These are phyloP conservation scores for Chymomyza caudatula DNA, from an alignment of 2,888 invertebrate genomes.

Conservation along the genomic window DNA sequence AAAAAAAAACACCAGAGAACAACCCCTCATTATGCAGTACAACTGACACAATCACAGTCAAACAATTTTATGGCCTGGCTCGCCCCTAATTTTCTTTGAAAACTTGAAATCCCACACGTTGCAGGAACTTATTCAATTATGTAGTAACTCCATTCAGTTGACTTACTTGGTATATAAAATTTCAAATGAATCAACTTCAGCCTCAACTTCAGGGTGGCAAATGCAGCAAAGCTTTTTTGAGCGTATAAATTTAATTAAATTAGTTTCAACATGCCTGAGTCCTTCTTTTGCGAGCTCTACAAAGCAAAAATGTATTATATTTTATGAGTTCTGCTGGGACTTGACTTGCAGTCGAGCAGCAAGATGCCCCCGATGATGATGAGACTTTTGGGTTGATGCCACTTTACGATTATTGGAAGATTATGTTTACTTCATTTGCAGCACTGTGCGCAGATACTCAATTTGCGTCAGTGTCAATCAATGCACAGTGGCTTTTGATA, in stretches of 20 bases:
- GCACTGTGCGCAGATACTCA: neutral
- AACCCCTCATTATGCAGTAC: neutral
- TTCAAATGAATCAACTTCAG: neutral
- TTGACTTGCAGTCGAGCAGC: neutral
- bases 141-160: slow-evolving; percentile 9
- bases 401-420: slow-evolving; percentile 44
- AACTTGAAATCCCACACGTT: slow-evolving; percentile 31
- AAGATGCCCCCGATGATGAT: neutral
- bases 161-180: slow-evolving; percentile 1
- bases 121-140: slow-evolving; percentile 45
- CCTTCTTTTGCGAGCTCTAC: neutral
- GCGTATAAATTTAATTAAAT: slow-evolving; percentile 57
- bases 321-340: neutral
- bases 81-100: neutral
- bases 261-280: slow-evolving; percentile 36
- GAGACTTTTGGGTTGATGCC: slow-evolving; percentile 26
- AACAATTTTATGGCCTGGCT: neutral
- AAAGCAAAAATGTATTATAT: neutral
- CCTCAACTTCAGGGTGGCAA: neutral
- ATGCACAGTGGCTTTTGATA: neutral
- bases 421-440: slow-evolving; percentile 35
- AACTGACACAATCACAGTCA: neutral
- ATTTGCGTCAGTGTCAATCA: neutral
- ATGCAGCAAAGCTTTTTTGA: slow-evolving; percentile 39
- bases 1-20: neutral